A percentile compares a stretch with the other conserved stretches of the same genome.
These are phyloP conservation scores for Tangara arthus DNA, from an alignment of 2,797 vertebrate genomes.

Conservation along the genomic window DNA sequence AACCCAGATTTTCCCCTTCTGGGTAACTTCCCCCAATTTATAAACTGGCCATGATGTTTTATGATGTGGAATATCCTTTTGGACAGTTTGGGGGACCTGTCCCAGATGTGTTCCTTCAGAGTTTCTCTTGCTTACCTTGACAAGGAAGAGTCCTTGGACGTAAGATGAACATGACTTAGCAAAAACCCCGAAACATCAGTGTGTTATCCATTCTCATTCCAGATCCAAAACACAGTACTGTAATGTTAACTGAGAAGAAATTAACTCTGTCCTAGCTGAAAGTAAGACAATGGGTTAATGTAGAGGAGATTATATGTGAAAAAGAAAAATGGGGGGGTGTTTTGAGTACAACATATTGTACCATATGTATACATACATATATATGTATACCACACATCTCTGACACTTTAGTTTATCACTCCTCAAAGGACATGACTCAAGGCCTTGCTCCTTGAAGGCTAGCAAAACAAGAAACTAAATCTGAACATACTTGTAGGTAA, in stretches of 20 bases:
- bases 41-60: not conserved
- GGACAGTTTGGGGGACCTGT: not conserved
- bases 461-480: not conserved
- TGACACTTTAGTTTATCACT: not conserved
- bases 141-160: not conserved
- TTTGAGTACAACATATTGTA: not conserved
- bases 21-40: not conserved
- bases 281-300: not conserved
- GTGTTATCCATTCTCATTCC: not conserved
- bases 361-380: not conserved
- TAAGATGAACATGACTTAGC: not conserved
- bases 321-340: not conserved
- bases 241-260: not conserved
- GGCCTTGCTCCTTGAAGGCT: not conserved
- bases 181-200: not conserved
- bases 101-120: not conserved
- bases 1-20: not conserved
- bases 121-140: not conserved
- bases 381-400: not conserved
- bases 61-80: not conserved
- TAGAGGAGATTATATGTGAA: rapidly evolving
- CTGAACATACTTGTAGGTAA: not conserved
- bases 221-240: not conserved
- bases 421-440: rapidly evolving
- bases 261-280: not conserved